Evolutionary conservation across 2,888 invertebrate species (phyloP), one percentile per base, ranked within the genome.

Genomic region (Drosophila algonquin): DNA sequence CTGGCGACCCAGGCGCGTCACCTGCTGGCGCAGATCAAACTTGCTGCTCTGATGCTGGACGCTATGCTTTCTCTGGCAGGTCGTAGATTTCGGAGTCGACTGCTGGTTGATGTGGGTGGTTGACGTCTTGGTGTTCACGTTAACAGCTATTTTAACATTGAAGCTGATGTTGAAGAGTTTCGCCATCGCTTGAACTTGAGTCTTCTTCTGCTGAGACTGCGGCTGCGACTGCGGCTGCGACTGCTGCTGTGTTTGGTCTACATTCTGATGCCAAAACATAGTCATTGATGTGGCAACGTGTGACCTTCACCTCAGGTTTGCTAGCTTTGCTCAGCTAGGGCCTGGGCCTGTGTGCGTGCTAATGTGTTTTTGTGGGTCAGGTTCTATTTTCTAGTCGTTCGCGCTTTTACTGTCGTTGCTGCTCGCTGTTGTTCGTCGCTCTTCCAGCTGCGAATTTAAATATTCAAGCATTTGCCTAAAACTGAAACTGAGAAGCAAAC

Each of bases 91-190:
- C 8, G 10, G 16, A 16, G 54, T 46, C 14, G 56, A n/a, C 48
- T 45, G 52, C 32, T 53, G 53, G 44, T 57, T 83, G 14, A 75
- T 71, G 50, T 75, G 60, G 6, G 71, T 79, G 14, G 63, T 63
- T 14, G 60, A 56, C 87, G 80, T 88, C 70, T 77, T 88, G 7
- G 87, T 88, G 51, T 88, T 80, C 2, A 88, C 89, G 80, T 86
- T 86, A 6, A 86, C 86, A 12, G 89, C 79, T 14, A 86, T 87
- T 72, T 82, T 84, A 0, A 86, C 77, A 79, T 88, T 84, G 24
- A 86, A 88, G 64, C 79, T 88, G 32, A 88, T 77, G 63, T 84
- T 81, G 16, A 88, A 58, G 1, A 80, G 84, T 14, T 57, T 80
- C 1, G 67, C 3, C 58, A 32, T 56, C 46, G 54, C 10, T 2